phyloP scores from a whole-genome alignment of 2,113 vertebrate species.

The Stigmatopora nigra region DNA sequence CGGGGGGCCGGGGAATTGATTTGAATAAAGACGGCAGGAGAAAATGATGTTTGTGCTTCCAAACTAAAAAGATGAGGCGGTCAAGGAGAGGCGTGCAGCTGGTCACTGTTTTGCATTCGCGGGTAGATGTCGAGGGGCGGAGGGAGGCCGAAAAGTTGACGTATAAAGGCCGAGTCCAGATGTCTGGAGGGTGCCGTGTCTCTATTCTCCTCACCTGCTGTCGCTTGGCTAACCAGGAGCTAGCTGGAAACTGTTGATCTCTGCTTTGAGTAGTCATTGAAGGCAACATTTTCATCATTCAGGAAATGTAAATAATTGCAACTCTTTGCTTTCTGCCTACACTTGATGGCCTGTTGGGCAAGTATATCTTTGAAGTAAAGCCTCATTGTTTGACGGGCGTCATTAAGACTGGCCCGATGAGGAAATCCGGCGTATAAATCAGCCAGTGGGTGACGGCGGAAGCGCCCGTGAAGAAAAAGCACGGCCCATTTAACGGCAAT shows the following conservation, averaged over 20 bases:
- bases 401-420: conserved; percentile 19
- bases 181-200: conserved; percentile 58
- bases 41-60: conserved; percentile 8
- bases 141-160: conserved; percentile 57
- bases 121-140: conserved; percentile 40
- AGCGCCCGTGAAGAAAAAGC: not conserved
- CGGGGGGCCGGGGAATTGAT: conserved; percentile 48
- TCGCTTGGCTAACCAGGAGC: conserved; percentile 33
- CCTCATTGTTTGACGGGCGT: not conserved
- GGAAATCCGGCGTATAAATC: conserved; percentile 19
- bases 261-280: no score
- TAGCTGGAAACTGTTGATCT: not conserved
- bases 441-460: not conserved
- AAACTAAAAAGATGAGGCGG: conserved; percentile 2
- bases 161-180: conserved; percentile 25
- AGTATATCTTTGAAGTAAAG: not conserved
- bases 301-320: no score
- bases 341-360: not conserved
- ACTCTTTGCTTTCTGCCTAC: no score
- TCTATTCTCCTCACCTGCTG: conserved; percentile 52
- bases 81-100: conserved; percentile 53
- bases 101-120: conserved; percentile 63
- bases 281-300: no score
- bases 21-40: conserved; percentile 34
- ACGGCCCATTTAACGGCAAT: conserved; percentile 17